Evolutionary conservation across 2,797 vertebrate species (phyloP), one percentile per base, ranked within the genome.

Genomic region (Uromys caudimaculatus): DNA sequence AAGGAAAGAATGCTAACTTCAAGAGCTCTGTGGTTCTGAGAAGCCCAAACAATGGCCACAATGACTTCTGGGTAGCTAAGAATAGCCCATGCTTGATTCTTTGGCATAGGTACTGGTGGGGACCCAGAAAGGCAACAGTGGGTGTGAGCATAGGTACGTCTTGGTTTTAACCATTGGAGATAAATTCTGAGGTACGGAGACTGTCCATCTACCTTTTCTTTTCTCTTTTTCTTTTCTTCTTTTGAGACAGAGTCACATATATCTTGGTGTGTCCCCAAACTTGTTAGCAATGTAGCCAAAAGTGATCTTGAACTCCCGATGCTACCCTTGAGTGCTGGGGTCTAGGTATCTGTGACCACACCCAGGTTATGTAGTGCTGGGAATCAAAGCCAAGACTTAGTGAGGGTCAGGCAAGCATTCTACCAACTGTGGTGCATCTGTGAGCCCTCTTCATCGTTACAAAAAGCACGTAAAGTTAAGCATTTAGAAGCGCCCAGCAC

Each of bases 11-110:
- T 14, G 58, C 14, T 85, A 52, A 47, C 78, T 91, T 97, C 44
- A 83, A 92, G 67, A 85, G 56, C 41, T 62, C 41, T 0, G 17
- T 89, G 94, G 83, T 83, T 96, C 83, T 77, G 47, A 84, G 92
- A 93, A 83, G 62, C 82, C 86, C 35, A 9, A 62, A 67, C 75
- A 60, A 67, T 54, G 52, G 78, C 78, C 95, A 77, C 62, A 6
- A 13, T 82, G 93, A 62, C 56, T 67, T 95, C 32, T 47, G 64
- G 29, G 54, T 58, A 21, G 54, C 50, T 12, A 41, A 83, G 75
- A 47, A 41, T 12, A 81, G 58, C 27, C 32, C 77, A 2, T 38
- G 44, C 81, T 56, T 81, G 24, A 44, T 73, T 95, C 35, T 52
- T 91, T 23, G 24, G 67, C 41, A 32, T 19, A 16, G 23, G 58